Evolutionary conservation across 2,113 vertebrate species (phyloP).

Genomic region (Thryonomys swinderianus): DNA sequence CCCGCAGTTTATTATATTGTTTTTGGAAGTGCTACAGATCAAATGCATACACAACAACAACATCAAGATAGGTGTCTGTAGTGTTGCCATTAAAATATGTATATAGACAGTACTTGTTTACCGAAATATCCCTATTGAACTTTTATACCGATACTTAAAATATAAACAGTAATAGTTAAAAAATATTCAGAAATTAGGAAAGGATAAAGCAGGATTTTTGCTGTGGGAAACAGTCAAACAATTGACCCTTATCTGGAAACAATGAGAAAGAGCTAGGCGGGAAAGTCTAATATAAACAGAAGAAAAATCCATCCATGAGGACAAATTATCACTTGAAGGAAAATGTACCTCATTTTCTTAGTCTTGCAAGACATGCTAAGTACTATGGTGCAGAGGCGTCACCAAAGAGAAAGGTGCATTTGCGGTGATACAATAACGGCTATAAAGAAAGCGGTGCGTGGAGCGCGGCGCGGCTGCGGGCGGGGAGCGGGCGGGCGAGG

Average conservation of each 20-base stretch:
- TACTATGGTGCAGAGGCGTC: background rate
- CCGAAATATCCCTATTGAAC: background rate
- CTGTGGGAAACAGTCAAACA: background rate
- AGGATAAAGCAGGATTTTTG: background rate
- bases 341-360: background rate
- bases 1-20: background rate
- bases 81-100: background rate
- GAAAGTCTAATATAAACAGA: background rate
- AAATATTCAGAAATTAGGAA: background rate
- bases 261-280: background rate
- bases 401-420: background rate
- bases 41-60: background rate
- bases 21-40: background rate
- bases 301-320: background rate
- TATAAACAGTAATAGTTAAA: background rate
- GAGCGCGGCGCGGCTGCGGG: no score
- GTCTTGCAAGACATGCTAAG: background rate
- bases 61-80: background rate
- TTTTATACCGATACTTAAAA: background rate
- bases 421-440: background rate
- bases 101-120: background rate
- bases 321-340: background rate
- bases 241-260: background rate
- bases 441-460: no score
- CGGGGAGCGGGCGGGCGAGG: no score